phyloP scores from a whole-genome alignment of 2,797 vertebrate species.

The Oreochromis grahami region DNA sequence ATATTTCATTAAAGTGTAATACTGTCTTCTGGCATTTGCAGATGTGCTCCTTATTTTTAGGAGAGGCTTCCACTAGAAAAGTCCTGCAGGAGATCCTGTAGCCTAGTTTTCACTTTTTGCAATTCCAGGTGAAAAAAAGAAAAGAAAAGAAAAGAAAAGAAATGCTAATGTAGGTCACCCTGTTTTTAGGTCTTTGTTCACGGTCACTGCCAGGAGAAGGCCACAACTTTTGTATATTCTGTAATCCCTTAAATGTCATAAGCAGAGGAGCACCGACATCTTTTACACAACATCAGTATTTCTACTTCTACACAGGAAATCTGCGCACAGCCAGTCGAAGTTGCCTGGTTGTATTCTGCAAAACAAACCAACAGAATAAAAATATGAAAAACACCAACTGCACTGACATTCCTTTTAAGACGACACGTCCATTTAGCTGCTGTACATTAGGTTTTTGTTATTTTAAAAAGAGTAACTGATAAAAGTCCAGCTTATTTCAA shows the following conservation, averaged over 20 bases:
- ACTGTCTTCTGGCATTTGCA: neutral
- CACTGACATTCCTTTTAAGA: neutral
- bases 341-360: neutral
- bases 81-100: neutral
- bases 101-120: neutral
- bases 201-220: neutral
- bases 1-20: neutral
- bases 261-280: neutral
- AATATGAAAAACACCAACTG: neutral
- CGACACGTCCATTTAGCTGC: neutral
- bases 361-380: neutral
- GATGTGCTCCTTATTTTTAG: neutral
- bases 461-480: neutral
- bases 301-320: neutral
- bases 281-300: neutral
- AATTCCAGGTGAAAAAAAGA: neutral
- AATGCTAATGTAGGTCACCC: neutral
- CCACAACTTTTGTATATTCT: neutral
- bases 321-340: neutral
- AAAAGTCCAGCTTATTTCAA: conserved; percentile 5
- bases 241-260: neutral
- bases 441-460: neutral
- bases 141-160: too few relatives aligned
- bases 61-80: neutral
- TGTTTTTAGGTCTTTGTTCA: neutral